Conservation (phyloP, 1,140 invertebrate genomes). For the Lethocerus indicus region DNA sequence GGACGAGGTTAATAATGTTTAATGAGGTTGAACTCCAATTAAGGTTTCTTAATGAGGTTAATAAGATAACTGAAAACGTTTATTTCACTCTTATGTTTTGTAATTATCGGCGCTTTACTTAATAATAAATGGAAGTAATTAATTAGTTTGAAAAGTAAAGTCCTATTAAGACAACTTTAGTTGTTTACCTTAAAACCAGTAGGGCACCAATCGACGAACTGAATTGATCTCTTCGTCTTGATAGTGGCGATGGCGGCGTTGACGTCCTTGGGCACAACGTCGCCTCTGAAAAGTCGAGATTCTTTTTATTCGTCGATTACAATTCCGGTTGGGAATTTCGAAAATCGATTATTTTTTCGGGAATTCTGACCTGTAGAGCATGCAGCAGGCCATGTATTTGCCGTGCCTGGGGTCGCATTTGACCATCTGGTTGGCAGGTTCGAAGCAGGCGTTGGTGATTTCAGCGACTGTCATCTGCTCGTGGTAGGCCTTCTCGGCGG, state of each 20-base stretch:
- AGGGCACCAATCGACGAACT: conserved; percentile 70
- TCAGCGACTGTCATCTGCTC: conserved; percentile 67
- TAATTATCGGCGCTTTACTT: background rate
- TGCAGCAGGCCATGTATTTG: conserved; percentile 81
- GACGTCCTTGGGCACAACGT: conserved; percentile 61
- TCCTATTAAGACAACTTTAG: conserved; percentile 34
- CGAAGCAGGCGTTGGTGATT: conserved; percentile 63
- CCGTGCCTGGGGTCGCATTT: conserved; percentile 78
- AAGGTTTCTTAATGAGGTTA: too few species aligned
- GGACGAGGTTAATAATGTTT: too few species aligned
- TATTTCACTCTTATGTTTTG: too few species aligned
- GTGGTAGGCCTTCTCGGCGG: conserved; percentile 73
- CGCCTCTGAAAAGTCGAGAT: conserved; percentile 27
- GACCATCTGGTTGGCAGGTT: conserved; percentile 83
- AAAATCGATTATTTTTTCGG: too few species aligned
- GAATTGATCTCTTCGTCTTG: conserved; percentile 68
- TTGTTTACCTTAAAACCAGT: conserved; percentile 58
- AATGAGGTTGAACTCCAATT: too few species aligned
- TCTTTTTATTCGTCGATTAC: too few species aligned
- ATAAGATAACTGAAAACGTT: too few species aligned
- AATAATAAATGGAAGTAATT: background rate
- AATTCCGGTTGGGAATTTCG: too few species aligned
- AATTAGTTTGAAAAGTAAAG: background rate
- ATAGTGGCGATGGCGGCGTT: conserved; percentile 72
- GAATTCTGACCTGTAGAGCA: conserved; percentile 36